Evolutionary conservation across 2,113 vertebrate species (phyloP).

Genomic region (Mugil cephalus): DNA sequence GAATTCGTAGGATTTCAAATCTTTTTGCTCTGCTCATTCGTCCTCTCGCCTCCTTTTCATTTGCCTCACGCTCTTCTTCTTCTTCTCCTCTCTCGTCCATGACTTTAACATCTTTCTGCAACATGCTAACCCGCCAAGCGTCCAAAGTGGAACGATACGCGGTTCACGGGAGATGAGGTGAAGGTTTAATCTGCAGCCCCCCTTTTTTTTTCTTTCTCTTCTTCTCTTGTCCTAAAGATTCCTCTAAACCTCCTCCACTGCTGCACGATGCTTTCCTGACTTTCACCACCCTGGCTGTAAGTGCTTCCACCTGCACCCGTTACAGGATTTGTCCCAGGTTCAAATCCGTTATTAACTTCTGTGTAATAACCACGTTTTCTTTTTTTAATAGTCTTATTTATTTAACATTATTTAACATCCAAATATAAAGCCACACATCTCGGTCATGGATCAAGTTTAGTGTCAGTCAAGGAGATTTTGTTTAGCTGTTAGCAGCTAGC

Average conservation of each 20-base stretch:
- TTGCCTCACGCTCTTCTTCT: background rate
- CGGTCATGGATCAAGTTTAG: background rate
- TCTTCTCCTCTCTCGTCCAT: conserved; percentile 18
- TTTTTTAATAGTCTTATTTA: too few relatives aligned
- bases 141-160: conserved; percentile 91
- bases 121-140: conserved; percentile 91
- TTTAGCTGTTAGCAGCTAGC: background rate
- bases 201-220: conserved; percentile 40
- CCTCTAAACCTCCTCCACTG: conserved; percentile 61
- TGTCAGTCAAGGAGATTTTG: background rate
- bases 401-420: too few relatives aligned
- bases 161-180: conserved; percentile 75
- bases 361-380: too few relatives aligned
- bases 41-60: background rate
- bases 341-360: too few relatives aligned
- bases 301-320: conserved; percentile 35
- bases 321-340: conserved; percentile 8
- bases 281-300: conserved; percentile 63
- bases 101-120: conserved; percentile 75
- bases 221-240: conserved; percentile 48
- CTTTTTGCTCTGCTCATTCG: conserved; percentile 11
- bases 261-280: conserved; percentile 67
- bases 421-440: background rate
- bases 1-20: conserved; percentile 10
- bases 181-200: conserved; percentile 62